These are phyloP conservation scores for Periophthalmus magnuspinnatus DNA, from an alignment of 2,797 vertebrate species.

Conservation along the genomic window DNA sequence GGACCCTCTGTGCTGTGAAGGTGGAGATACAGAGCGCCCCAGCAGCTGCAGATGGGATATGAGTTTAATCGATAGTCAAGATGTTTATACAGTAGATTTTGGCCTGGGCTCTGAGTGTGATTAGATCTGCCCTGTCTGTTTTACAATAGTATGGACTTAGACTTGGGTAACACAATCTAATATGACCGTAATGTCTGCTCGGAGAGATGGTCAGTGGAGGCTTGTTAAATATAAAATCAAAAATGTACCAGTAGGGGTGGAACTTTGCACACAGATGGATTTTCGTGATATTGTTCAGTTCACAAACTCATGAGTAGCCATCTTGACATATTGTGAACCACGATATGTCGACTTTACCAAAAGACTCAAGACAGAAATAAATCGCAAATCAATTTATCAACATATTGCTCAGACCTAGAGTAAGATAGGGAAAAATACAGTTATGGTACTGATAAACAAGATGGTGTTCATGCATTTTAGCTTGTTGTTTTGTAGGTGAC, in stretches of 20 bases:
- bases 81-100: not conserved
- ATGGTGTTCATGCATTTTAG: too few relatives aligned
- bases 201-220: not conserved
- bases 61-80: not conserved
- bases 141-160: not conserved
- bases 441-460: too few relatives aligned
- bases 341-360: too few relatives aligned
- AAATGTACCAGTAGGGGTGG: not conserved
- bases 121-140: not conserved
- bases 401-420: too few relatives aligned
- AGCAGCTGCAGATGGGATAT: not conserved
- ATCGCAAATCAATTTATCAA: too few relatives aligned
- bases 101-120: not conserved
- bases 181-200: not conserved
- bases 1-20: not conserved
- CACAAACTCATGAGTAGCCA: too few relatives aligned
- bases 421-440: too few relatives aligned
- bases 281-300: too few relatives aligned
- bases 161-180: not conserved
- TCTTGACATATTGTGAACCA: too few relatives aligned
- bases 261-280: too few relatives aligned
- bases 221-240: not conserved
- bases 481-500: too few relatives aligned
- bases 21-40: slow-evolving; percentile 9
- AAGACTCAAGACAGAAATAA: too few relatives aligned